Conservation (phyloP, 1,140 invertebrate species). For the Panulirus ornatus region DNA sequence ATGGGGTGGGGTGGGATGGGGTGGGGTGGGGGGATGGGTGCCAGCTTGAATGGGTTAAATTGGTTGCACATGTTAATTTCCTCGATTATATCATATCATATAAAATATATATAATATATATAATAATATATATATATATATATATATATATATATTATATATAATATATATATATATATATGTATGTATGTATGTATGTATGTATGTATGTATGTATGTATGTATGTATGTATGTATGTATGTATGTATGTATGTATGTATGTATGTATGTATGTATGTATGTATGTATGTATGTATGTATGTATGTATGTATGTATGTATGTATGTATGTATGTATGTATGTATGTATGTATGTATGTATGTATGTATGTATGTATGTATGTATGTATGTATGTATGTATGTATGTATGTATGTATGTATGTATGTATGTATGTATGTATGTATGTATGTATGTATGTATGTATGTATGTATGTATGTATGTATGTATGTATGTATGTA, state of each 20-base stretch:
- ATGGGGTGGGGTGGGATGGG: no score
- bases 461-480: constrained; percentile 1
- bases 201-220: constrained; percentile 11
- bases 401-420: constrained; percentile 4
- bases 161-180: constrained; percentile 23
- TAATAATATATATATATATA: constrained; percentile 38
- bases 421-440: constrained; percentile 13
- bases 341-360: not conserved
- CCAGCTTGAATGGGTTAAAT: no score
- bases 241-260: not conserved
- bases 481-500: not conserved
- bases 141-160: constrained; percentile 9
- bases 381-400: not conserved
- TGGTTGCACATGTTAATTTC: no score
- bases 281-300: constrained; percentile 14
- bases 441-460: constrained; percentile 14
- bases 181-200: not conserved
- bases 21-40: no score
- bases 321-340: constrained; percentile 14
- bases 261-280: not conserved
- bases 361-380: not conserved
- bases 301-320: constrained; percentile 18
- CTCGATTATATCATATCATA: constrained; percentile 3
- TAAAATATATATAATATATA: constrained; percentile 16
- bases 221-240: not conserved